Evolutionary conservation across 1,140 invertebrate species (phyloP).

Genomic region (Hyphantria cunea): DNA sequence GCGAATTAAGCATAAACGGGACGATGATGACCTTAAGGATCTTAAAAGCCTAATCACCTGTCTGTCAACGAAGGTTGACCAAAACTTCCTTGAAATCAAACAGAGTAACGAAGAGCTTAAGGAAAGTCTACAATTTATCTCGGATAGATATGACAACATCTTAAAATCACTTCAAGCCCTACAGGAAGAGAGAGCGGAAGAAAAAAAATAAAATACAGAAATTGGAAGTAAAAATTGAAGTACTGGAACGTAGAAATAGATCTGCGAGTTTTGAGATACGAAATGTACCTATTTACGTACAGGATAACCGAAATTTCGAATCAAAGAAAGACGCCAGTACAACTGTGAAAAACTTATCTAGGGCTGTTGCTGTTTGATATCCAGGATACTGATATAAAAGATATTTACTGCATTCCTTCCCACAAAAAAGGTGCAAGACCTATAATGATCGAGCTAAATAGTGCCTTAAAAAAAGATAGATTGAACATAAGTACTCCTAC

Average conservation of each 20-base stretch:
- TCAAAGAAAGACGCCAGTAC: neutral
- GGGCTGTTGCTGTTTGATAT: neutral
- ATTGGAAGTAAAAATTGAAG: constrained; percentile 5
- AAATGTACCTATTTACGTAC: neutral
- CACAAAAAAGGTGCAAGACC: neutral
- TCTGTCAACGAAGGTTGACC: neutral
- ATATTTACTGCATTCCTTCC: neutral
- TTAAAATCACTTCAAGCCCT: neutral
- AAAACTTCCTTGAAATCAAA: constrained; percentile 6
- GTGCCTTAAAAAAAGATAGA: neutral
- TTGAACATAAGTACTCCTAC: neutral
- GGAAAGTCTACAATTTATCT: constrained; percentile 8
- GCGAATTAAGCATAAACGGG: neutral
- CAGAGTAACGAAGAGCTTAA: constrained; percentile 7
- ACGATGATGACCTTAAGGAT: neutral
- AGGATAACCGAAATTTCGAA: neutral
- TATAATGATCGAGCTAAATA: neutral
- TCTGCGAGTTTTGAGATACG: neutral
- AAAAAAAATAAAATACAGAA: constrained; percentile 2
- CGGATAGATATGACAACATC: constrained; percentile 7
- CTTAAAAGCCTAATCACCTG: neutral
- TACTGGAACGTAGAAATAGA: neutral
- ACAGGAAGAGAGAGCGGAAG: constrained; percentile 5
- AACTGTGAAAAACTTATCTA: neutral
- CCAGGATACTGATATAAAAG: neutral